Conservation (phyloP, 2,797 vertebrate genomes). For the Melanotaenia trifasciata region DNA sequence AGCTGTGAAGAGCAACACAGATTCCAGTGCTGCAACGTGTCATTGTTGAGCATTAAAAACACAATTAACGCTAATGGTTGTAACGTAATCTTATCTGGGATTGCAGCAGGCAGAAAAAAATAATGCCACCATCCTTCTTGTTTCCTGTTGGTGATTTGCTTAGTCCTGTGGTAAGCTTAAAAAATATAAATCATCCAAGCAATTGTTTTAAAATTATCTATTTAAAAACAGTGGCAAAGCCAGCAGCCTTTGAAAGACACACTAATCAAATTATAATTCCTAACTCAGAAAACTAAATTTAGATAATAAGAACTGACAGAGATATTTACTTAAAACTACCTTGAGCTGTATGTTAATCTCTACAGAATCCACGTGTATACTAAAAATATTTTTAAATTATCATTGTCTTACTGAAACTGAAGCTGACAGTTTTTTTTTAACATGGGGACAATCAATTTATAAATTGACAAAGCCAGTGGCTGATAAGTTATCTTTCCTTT, state of each 20-base stretch:
- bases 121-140: neutral
- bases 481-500: constrained; percentile 30
- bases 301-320: no score
- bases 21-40: no score
- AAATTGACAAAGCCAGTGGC: constrained; percentile 22
- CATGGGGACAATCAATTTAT: constrained; percentile 8
- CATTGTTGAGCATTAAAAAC: no score
- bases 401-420: no score
- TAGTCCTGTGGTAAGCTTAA: neutral
- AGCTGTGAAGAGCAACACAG: no score
- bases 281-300: neutral
- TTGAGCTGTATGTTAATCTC: neutral
- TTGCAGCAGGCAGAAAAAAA: neutral
- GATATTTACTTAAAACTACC: no score
- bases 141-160: neutral
- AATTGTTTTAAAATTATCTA: neutral
- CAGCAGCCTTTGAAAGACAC: neutral
- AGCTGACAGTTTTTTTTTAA: neutral
- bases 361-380: neutral
- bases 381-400: neutral
- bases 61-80: no score
- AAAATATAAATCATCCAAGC: neutral
- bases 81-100: neutral
- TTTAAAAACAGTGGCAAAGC: neutral
- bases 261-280: neutral